phyloP scores from a whole-genome alignment of 2,113 vertebrate species.

The Prunella himalayana region DNA sequence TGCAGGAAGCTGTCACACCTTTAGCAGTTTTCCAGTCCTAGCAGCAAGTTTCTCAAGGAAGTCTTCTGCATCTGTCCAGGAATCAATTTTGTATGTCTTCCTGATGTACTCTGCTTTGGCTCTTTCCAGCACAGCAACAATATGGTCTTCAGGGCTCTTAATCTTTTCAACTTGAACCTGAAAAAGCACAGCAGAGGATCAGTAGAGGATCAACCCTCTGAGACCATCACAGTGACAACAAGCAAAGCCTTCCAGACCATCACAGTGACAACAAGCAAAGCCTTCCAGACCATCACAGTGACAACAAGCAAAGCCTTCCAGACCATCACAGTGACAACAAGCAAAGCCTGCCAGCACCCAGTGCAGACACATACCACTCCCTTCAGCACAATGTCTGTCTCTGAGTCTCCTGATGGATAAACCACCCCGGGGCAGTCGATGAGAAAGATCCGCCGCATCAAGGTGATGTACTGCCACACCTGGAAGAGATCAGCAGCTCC shows the following conservation, averaged over 20 bases:
- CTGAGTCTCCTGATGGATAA: conserved; percentile 94
- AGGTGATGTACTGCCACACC: conserved; percentile 98
- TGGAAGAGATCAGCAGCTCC: conserved; percentile 5
- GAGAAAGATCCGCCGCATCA: conserved; percentile 97
- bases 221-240: background rate
- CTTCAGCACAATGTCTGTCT: conserved; percentile 93
- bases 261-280: background rate
- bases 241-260: background rate
- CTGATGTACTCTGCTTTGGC: conserved; percentile 94
- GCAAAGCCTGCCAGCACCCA: background rate
- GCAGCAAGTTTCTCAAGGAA: conserved; percentile 94
- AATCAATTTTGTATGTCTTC: conserved; percentile 91
- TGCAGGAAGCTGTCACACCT: conserved; percentile 71
- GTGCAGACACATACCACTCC: conserved; percentile 84
- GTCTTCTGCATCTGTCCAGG: conserved; percentile 86
- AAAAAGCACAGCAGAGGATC: background rate
- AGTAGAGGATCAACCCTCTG: background rate
- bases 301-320: background rate
- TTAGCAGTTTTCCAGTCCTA: conserved; percentile 90
- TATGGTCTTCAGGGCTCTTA: conserved; percentile 91
- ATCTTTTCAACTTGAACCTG: conserved; percentile 99
- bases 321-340: background rate
- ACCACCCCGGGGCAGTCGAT: conserved; percentile 98
- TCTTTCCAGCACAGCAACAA: conserved; percentile 86
- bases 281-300: background rate